Evolutionary conservation across 2,888 invertebrate species (phyloP), one percentile per base, ranked within the genome.

Genomic region (Plutella xylostella): DNA sequence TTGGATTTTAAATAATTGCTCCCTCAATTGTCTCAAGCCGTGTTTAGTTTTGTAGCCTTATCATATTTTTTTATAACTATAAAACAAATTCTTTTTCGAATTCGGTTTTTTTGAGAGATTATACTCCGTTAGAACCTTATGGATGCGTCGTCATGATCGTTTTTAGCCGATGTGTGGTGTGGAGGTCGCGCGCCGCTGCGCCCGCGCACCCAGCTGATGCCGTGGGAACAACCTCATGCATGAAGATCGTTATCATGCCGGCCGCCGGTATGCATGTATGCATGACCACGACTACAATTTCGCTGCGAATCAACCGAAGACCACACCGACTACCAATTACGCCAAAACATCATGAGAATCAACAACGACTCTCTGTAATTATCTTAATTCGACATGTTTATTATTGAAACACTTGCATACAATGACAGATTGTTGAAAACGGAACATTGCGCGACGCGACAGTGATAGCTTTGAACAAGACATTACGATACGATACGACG

Each of bases 171-270:
- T 33, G 35, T 48, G 50, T 45, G 45, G 51, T 51, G 55, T 51
- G 44, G 55, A 58, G 54, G 68, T 65, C 55, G 57, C 66, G 62
- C 63, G 59, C 64, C 55, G 68, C 52, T 58, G 71, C 55, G 63
- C 57, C 69, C 72, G 65, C 65, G 65, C 70, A 58, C 60, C 72
- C 70, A 74, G 70, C 73, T 75, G 76, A 77, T 76, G 67, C 63
- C 74, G 80, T 80, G 79, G 73, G 79, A 79, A 78, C 59, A 62
- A 65, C 68, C 65, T 67, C 65, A 64, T 66, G 61, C 60, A 59
- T 64, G 58, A 62, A 64, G 50, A 55, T 41, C 46, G 45, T 46
- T 48, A 51, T 47, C 49, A 4, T 28, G 11, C 28, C n/a, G 28
- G n/a, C 9, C 28, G 28, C 3, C n/a, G 7, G 28, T n/a, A 22